phyloP scores from a whole-genome alignment of 2,888 invertebrate species.

The Epinotia bilunana region DNA sequence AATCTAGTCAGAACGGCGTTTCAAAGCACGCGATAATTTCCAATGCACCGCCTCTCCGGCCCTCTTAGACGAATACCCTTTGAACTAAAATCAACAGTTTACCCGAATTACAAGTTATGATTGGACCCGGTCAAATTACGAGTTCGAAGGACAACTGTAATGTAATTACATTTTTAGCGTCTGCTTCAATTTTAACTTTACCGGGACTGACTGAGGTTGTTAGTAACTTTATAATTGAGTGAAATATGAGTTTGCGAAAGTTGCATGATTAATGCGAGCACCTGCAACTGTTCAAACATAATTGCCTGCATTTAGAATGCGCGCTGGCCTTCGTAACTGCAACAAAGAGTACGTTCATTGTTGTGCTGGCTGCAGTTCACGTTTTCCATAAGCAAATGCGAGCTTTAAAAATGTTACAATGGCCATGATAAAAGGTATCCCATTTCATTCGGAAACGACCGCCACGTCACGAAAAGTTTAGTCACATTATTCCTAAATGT shows the following conservation, averaged over 20 bases:
- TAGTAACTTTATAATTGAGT: slow-evolving; percentile 53
- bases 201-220: background rate
- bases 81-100: background rate
- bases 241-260: slow-evolving; percentile 47
- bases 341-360: slow-evolving; percentile 20
- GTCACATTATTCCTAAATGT: background rate
- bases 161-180: slow-evolving; percentile 11
- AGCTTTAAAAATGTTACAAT: slow-evolving; percentile 16
- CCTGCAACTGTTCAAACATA: slow-evolving; percentile 34
- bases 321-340: slow-evolving; percentile 17
- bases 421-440: slow-evolving; percentile 1
- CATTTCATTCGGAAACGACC: background rate
- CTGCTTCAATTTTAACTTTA: slow-evolving; percentile 57
- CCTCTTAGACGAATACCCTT: background rate
- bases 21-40: too few species aligned
- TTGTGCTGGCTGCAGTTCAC: background rate
- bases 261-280: slow-evolving; percentile 23
- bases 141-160: background rate
- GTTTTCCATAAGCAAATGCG: slow-evolving; percentile 12
- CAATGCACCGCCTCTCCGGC: too few species aligned
- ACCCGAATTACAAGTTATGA: background rate
- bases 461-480: background rate
- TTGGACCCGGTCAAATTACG: background rate
- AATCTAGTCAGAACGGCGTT: too few species aligned
- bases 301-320: slow-evolving; percentile 36